Evolutionary conservation across 1,140 invertebrate species (phyloP), one percentile per base, ranked within the genome.

Genomic region (Heliconius melpomene): DNA sequence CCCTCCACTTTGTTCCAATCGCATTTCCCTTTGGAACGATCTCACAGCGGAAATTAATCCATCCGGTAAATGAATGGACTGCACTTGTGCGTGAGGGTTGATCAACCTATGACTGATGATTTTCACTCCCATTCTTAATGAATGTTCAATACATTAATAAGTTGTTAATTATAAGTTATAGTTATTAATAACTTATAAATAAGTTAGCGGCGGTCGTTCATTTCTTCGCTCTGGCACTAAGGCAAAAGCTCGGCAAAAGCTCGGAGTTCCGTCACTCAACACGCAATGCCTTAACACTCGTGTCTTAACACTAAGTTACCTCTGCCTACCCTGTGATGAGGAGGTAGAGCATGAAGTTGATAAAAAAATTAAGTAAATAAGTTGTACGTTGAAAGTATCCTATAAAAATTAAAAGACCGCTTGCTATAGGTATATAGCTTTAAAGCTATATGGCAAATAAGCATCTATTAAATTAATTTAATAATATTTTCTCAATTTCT

Each of bases 31-130:
- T 91, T 89, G 86, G 87, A 90, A 81, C 90, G 90, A 92, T 93
- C 91, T 91, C 90, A 88, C 87, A 87, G 85, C 90, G 92, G 92
- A 94, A 91, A 94, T 94, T 90, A 93, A 92, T 91, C 89, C 88
- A 90, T 94, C 91, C 91, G 89, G 87, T 88, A 90, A 94, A 94
- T 93, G 91, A 94, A 91, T 92, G 88, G 90, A 86, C 90, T 92
- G 89, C 89, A 91, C 89, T 92, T 92, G 89, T 92, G 90, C 90
- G 92, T 92, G 87, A 90, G 90, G 91, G 89, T 79, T 83, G 85
- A 85, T 83, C 84, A 79, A 82, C 79, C 76, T 86, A 88, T 89
- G 85, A 89, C 83, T 87, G 84, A 84, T 87, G 83, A 77, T 84
- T 87, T 88, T 90, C 84, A 81, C 75, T 29, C 36, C 75, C 60